Conservation (phyloP, 1,140 invertebrate genomes). For the Vollenhovia emeryi region DNA sequence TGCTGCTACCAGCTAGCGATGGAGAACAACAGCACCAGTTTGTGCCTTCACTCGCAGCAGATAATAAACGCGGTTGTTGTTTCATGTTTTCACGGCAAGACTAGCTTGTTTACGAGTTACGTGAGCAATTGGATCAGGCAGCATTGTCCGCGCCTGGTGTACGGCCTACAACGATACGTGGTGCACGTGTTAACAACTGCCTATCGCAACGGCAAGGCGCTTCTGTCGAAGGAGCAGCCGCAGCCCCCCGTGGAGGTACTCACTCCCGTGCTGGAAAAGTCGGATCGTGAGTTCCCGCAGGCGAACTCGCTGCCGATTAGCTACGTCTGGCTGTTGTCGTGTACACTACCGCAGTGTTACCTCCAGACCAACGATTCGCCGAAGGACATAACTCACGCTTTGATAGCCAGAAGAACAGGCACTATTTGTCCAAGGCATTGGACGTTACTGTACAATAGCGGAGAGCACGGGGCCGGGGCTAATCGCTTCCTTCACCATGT, state of each 20-base stretch:
- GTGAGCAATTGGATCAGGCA: conserved; percentile 92
- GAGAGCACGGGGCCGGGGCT: conserved; percentile 93
- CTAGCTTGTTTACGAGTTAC: conserved; percentile 89
- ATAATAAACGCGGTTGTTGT: conserved; percentile 90
- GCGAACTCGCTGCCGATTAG: conserved; percentile 87
- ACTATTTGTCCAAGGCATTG: conserved; percentile 90
- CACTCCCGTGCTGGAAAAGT: conserved; percentile 90
- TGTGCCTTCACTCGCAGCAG: conserved; percentile 88
- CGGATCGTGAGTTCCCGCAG: conserved; percentile 81
- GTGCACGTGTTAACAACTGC: conserved; percentile 92
- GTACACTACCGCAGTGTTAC: conserved; percentile 90
- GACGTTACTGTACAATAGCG: conserved; percentile 93
- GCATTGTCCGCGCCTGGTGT: conserved; percentile 90
- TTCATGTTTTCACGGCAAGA: conserved; percentile 93
- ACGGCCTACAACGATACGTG: conserved; percentile 92
- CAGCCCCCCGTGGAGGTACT: conserved; percentile 87
- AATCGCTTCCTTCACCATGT: conserved; percentile 96
- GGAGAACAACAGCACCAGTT: conserved; percentile 88
- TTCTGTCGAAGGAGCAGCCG: conserved; percentile 80
- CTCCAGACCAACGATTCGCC: conserved; percentile 83
- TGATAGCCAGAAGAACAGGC: conserved; percentile 80
- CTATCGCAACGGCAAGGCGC: conserved; percentile 88
- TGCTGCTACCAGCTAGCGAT: conserved; percentile 91
- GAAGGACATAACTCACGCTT: conserved; percentile 78
- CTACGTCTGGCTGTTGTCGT: conserved; percentile 92